Conservation (phyloP, 2,888 invertebrate genomes). For the Drosophila hawaiiensis region DNA sequence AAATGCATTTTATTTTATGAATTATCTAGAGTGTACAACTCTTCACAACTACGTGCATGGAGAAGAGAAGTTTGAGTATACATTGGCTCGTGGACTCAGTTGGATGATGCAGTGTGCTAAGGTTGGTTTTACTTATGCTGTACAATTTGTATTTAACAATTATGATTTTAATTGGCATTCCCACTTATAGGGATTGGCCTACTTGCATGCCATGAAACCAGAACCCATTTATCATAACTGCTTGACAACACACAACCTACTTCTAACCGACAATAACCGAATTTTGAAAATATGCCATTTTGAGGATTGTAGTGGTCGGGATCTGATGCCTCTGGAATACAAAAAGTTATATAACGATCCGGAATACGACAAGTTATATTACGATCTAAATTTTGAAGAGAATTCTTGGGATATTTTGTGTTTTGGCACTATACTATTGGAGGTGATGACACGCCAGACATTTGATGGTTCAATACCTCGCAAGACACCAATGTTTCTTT, state of each 20-base stretch:
- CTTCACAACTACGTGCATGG: conserved; percentile 15
- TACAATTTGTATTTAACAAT: background rate
- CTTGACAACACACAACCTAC: background rate
- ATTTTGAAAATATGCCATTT: background rate
- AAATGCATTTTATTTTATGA: background rate
- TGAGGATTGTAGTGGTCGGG: no score
- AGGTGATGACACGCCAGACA: conserved; percentile 1
- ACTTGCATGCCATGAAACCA: background rate
- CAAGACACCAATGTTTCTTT: background rate
- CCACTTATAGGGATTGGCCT: background rate
- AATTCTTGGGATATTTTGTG: background rate
- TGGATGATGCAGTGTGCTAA: conserved; percentile 20
- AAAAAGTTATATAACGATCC: no score
- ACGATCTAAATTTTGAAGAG: no score
- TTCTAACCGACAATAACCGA: background rate
- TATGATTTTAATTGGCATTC: background rate
- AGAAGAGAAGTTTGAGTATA: background rate
- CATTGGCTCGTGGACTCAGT: background rate
- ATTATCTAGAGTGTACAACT: background rate
- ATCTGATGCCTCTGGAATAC: no score
- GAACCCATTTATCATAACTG: no score
- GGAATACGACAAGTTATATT: no score
- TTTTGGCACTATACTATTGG: conserved; percentile 5
- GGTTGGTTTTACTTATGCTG: background rate
- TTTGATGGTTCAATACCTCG: background rate